These are phyloP conservation scores for Holotrichia oblita DNA, from an alignment of 1,140 invertebrate species.

Conservation along the genomic window DNA sequence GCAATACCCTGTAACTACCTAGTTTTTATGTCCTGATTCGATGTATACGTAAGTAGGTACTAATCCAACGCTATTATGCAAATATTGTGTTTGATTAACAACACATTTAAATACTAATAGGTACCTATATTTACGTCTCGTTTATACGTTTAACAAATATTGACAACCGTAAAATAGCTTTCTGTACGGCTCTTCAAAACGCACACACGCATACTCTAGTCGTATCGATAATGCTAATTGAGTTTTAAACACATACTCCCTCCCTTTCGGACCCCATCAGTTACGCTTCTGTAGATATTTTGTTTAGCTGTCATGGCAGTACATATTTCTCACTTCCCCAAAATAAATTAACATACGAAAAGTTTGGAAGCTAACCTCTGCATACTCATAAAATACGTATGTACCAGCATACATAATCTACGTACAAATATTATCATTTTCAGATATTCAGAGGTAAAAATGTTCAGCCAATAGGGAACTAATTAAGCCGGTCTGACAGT, in stretches of 20 bases:
- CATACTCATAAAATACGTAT: no score
- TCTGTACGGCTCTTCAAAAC: background rate
- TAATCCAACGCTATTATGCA: background rate
- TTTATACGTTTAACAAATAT: background rate
- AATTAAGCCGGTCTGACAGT: background rate
- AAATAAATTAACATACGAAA: background rate
- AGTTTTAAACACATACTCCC: background rate
- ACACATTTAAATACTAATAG: slow-evolving; percentile 14
- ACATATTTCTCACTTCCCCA: background rate
- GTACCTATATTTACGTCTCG: background rate
- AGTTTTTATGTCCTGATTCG: no score
- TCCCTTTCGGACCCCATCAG: background rate
- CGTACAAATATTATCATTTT: background rate
- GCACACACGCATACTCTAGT: background rate
- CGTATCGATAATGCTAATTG: slow-evolving; percentile 7
- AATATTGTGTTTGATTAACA: background rate
- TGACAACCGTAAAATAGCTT: slow-evolving; percentile 16
- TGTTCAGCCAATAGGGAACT: background rate
- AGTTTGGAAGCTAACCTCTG: background rate
- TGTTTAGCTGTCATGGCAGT: background rate
- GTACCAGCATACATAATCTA: no score
- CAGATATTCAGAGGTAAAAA: background rate
- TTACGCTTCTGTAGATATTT: background rate
- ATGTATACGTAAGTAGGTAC: background rate
- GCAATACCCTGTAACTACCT: no score